Evolutionary conservation across 2,888 invertebrate genomes (phyloP).

Genomic region (Lepidochrysops patricia): DNA sequence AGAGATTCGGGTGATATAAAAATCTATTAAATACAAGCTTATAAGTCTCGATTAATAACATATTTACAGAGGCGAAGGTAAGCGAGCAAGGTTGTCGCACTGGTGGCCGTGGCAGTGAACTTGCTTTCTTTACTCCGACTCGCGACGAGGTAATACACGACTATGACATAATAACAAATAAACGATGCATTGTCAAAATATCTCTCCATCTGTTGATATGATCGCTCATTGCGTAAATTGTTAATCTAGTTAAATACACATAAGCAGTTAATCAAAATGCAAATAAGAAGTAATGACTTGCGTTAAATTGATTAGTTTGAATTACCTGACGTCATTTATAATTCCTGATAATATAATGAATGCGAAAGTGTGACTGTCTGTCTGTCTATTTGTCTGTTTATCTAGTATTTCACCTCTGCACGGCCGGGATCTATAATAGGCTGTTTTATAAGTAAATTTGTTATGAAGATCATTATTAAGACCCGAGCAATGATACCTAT

Average conservation of each 20-base stretch:
- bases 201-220: not conserved
- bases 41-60: conserved; percentile 28
- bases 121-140: conserved; percentile 59
- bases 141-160: conserved; percentile 16
- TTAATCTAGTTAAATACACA: not conserved
- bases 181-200: not conserved
- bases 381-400: too few relatives aligned
- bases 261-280: not conserved
- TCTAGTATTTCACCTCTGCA: too few relatives aligned
- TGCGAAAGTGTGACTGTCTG: too few relatives aligned
- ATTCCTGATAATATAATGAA: not conserved
- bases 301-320: not conserved
- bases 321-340: not conserved
- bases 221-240: not conserved
- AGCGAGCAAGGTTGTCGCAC: conserved; percentile 61
- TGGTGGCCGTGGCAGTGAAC: conserved; percentile 70
- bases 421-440: too few relatives aligned
- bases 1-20: too few relatives aligned
- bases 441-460: too few relatives aligned
- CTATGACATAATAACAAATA: not conserved
- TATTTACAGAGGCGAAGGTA: conserved; percentile 29
- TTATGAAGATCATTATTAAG: too few relatives aligned
- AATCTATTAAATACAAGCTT: conserved; percentile 13
- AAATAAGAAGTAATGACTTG: not conserved
- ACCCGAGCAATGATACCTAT: too few relatives aligned